phyloP scores from a whole-genome alignment of 2,888 invertebrate species.

The Agriotes lineatus region DNA sequence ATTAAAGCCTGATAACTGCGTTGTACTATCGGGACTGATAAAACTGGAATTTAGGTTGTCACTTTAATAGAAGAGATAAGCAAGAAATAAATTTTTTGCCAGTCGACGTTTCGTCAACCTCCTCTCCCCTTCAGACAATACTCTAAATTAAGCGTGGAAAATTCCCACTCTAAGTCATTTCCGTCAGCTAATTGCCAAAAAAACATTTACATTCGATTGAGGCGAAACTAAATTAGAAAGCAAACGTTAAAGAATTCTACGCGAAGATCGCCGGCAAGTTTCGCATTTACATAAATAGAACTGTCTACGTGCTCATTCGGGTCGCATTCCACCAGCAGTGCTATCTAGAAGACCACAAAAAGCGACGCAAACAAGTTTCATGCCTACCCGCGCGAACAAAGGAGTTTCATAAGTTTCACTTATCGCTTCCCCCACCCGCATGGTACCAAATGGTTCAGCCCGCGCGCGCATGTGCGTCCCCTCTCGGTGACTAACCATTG shows the following conservation, averaged over 20 bases:
- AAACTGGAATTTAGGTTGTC: too few relatives aligned
- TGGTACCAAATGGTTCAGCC: conserved; percentile 44
- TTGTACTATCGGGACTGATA: too few relatives aligned
- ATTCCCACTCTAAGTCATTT: background rate
- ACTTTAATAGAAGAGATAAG: too few relatives aligned
- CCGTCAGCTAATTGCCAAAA: background rate
- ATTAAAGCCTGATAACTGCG: too few relatives aligned
- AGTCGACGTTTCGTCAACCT: too few relatives aligned
- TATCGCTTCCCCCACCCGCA: conserved; percentile 41
- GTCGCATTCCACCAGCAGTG: conserved; percentile 32
- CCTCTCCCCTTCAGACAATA: too few relatives aligned
- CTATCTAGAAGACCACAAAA: conserved; percentile 36
- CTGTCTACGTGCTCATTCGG: conserved; percentile 21
- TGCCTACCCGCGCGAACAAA: conserved; percentile 29
- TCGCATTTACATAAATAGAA: conserved; percentile 11
- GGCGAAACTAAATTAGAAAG: conserved; percentile 1
- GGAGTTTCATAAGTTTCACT: conserved; percentile 45
- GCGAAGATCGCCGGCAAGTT: background rate
- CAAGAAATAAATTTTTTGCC: too few relatives aligned
- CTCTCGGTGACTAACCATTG: conserved; percentile 41
- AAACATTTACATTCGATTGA: background rate
- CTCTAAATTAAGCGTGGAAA: too few relatives aligned
- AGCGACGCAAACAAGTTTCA: conserved; percentile 41
- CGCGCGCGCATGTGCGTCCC: conserved; percentile 41
- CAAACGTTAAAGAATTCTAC: background rate